Percentiles rank a stretch among this genome's conserved stretches.
These are phyloP conservation scores for Sebastiscus tertius DNA, from an alignment of 2,797 vertebrate species.

Conservation along the genomic window DNA sequence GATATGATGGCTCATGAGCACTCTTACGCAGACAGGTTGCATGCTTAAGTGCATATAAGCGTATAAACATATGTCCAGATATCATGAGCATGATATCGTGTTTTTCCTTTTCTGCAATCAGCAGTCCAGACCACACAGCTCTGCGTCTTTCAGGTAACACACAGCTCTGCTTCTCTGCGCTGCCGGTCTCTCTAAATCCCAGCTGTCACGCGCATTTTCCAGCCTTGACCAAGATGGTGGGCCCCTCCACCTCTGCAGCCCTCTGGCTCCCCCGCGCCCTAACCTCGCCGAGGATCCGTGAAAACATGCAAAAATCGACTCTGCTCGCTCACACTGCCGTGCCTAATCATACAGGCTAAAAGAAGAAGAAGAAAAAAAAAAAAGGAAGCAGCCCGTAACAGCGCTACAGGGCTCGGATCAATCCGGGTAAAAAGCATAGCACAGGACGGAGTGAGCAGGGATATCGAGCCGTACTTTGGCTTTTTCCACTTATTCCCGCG, in stretches of 20 bases:
- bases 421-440: constrained; percentile 51
- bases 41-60: constrained; percentile 1
- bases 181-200: constrained; percentile 50
- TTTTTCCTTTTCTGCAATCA: not conserved
- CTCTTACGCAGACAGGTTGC: constrained; percentile 31
- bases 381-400: constrained; percentile 38
- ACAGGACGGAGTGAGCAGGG: constrained; percentile 38
- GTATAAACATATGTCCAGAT: constrained; percentile 34
- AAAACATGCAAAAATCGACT: constrained; percentile 63
- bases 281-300: constrained; percentile 29
- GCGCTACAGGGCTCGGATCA: constrained; percentile 51
- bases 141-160: constrained; percentile 38
- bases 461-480: constrained; percentile 49
- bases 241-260: constrained; percentile 48
- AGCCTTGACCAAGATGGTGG: constrained; percentile 32
- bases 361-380: not conserved
- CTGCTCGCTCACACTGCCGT: constrained; percentile 37
- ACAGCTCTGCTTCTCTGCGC: constrained; percentile 1
- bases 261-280: constrained; percentile 12
- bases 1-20: constrained; percentile 32
- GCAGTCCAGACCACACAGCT: constrained; percentile 24
- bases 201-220: constrained; percentile 57
- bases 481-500: constrained; percentile 37
- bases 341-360: constrained; percentile 57
- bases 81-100: not conserved